Percentiles rank a stretch among this genome's conserved stretches.
phyloP scores from a whole-genome alignment of 2,797 vertebrate species.

The Lates japonicus region DNA sequence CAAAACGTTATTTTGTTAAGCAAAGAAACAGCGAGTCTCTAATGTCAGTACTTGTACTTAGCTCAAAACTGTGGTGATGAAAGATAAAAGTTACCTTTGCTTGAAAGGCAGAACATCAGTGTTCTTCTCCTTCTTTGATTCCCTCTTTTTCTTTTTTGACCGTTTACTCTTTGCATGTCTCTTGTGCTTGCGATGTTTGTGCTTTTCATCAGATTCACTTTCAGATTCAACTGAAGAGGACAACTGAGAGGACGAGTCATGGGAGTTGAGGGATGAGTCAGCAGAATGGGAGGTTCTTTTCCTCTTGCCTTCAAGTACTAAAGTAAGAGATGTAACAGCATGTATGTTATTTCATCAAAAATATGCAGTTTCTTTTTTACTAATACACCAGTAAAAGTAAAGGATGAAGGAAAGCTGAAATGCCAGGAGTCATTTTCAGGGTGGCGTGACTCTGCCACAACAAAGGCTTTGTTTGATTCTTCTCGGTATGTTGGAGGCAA shows the following conservation, averaged over 20 bases:
- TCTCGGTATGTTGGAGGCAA: slow-evolving; percentile 36
- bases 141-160: slow-evolving; percentile 87
- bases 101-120: slow-evolving; percentile 67
- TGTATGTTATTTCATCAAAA: slow-evolving; percentile 6
- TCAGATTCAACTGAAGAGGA: slow-evolving; percentile 88
- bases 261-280: slow-evolving; percentile 88
- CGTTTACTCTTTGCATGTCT: slow-evolving; percentile 87
- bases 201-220: slow-evolving; percentile 86
- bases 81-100: slow-evolving; percentile 81
- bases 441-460: slow-evolving; percentile 35
- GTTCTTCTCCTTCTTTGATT: slow-evolving; percentile 79
- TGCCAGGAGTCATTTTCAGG: slow-evolving; percentile 36
- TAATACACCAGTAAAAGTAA: background rate
- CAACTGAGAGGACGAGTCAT: slow-evolving; percentile 79
- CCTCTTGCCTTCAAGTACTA: slow-evolving; percentile 91
- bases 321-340: slow-evolving; percentile 55
- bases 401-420: slow-evolving; percentile 26
- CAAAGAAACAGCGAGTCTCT: slow-evolving; percentile 10
- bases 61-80: background rate
- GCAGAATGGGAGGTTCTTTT: slow-evolving; percentile 86
- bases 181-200: slow-evolving; percentile 83
- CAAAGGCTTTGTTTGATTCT: slow-evolving; percentile 44
- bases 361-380: background rate
- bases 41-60: slow-evolving; percentile 1
- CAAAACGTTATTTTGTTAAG: slow-evolving; percentile 38